A percentile compares a stretch with the other conserved stretches of the same genome.
phyloP scores from a whole-genome alignment of 2,113 vertebrate species.

The Phaethon lepturus region DNA sequence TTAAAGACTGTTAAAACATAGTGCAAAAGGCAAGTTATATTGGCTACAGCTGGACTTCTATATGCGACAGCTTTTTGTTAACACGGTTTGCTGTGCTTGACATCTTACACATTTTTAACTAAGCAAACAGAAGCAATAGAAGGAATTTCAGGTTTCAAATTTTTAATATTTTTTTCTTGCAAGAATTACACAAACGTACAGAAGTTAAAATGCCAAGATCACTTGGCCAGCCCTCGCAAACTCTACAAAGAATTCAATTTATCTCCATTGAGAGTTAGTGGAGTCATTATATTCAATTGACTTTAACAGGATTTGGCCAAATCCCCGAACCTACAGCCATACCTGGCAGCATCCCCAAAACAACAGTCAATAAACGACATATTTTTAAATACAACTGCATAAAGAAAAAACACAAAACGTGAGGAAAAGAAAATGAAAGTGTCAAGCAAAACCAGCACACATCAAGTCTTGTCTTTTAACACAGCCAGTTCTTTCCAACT shows the following conservation, averaged over 20 bases:
- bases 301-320: background rate
- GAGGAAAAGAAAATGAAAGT: background rate
- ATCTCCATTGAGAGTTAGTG: background rate
- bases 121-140: background rate
- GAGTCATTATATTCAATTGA: background rate
- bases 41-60: background rate
- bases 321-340: background rate
- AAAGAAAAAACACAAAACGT: background rate
- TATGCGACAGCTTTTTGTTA: background rate
- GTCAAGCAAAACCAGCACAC: background rate
- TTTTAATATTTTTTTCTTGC: background rate
- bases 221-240: background rate
- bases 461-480: background rate
- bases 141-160: background rate
- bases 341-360: background rate
- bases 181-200: background rate
- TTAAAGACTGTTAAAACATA: background rate
- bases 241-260: background rate
- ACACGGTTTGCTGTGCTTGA: background rate
- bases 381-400: background rate
- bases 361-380: background rate
- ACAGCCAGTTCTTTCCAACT: background rate
- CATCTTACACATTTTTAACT: background rate
- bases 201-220: background rate
- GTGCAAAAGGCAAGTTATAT: background rate